These are phyloP conservation scores for Drosophila ohnishii DNA, from an alignment of 1,140 invertebrate species.

Conservation along the genomic window DNA sequence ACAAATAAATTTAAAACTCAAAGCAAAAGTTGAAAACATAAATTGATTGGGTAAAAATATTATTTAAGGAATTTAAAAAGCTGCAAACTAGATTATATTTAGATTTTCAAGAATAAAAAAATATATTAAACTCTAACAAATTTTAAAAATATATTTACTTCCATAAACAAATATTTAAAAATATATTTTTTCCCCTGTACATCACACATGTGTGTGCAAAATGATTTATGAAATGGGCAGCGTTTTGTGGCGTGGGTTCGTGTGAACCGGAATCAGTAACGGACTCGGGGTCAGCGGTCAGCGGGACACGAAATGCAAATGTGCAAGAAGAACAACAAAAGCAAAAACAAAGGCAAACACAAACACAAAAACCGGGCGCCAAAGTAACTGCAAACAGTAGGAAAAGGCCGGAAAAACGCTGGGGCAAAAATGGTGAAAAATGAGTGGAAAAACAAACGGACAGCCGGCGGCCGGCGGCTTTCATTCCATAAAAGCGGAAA, in stretches of 20 bases:
- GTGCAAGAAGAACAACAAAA: conserved; percentile 34
- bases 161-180: too few species aligned
- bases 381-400: conserved; percentile 27
- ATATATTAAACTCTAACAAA: background rate
- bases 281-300: conserved; percentile 19
- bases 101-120: background rate
- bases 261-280: conserved; percentile 22
- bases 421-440: conserved; percentile 4
- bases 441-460: conserved; percentile 21
- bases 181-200: background rate
- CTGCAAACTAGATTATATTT: too few species aligned
- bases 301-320: conserved; percentile 42
- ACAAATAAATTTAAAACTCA: background rate
- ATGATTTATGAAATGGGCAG: conserved; percentile 70
- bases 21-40: too few species aligned
- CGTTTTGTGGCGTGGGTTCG: conserved; percentile 49
- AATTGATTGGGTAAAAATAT: too few species aligned
- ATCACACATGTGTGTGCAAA: conserved; percentile 31
- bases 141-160: background rate
- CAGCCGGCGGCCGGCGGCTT: conserved; percentile 32
- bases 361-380: background rate
- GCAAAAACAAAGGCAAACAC: conserved; percentile 24
- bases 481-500: conserved; percentile 62
- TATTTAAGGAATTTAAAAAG: background rate
- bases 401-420: conserved; percentile 3